Percentiles rank a stretch among this genome's conserved stretches.
These are phyloP conservation scores for Netelia inedita DNA, from an alignment of 2,888 invertebrate genomes.

Conservation along the genomic window DNA sequence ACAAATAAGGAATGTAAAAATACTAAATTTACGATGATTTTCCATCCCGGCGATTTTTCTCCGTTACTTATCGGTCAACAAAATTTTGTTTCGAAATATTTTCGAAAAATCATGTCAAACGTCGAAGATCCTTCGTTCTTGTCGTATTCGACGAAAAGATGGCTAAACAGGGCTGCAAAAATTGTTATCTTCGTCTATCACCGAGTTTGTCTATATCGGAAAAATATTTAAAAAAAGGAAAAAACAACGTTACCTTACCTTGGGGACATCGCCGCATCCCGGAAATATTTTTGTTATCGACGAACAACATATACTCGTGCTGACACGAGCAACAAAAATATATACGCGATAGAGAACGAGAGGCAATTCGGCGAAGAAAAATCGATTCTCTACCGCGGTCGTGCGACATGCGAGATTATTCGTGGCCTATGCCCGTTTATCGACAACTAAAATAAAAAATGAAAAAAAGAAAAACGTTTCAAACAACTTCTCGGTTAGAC, in stretches of 20 bases:
- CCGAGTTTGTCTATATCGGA: neutral
- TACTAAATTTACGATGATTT: no score
- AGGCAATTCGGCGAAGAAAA: constrained; percentile 44
- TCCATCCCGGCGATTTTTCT: no score
- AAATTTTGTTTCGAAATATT: no score
- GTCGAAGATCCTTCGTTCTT: neutral
- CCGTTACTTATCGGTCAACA: no score
- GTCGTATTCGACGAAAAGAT: constrained; percentile 15
- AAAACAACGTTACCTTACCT: constrained; percentile 38
- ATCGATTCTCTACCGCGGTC: constrained; percentile 39
- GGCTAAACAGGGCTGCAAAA: neutral
- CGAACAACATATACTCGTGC: neutral
- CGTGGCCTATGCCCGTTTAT: neutral
- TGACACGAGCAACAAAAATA: neutral
- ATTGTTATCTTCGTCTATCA: constrained; percentile 31
- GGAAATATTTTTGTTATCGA: constrained; percentile 41
- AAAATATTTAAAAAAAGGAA: neutral
- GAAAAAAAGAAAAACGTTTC: neutral
- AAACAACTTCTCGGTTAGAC: neutral
- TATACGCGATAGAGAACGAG: constrained; percentile 11
- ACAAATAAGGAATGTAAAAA: no score
- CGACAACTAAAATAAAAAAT: neutral
- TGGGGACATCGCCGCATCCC: constrained; percentile 55
- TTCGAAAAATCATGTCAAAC: no score
- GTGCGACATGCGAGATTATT: constrained; percentile 56